Conservation (phyloP, 2,113 vertebrate genomes). For the Hipposideros armiger region DNA sequence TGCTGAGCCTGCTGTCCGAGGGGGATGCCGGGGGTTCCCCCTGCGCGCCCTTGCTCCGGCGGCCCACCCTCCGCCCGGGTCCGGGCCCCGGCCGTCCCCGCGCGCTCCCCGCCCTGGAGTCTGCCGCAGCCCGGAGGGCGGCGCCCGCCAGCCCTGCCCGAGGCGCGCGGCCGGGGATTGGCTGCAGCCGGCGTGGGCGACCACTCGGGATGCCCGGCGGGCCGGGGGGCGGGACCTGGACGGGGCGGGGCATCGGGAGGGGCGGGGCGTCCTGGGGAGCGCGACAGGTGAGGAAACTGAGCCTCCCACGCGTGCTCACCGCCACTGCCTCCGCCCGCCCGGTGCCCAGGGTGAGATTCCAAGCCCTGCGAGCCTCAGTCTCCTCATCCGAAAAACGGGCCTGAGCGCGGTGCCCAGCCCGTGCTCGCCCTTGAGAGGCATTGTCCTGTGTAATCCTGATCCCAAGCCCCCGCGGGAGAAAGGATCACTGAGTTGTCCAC, state of each 20-base stretch:
- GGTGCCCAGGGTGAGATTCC: background rate
- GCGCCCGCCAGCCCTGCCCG: background rate
- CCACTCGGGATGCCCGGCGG: rapidly evolving
- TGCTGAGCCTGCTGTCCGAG: background rate
- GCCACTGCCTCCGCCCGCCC: rapidly evolving
- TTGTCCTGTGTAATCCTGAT: background rate
- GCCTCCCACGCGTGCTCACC: rapidly evolving
- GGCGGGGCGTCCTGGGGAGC: background rate
- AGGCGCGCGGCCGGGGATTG: slow-evolving; percentile 19
- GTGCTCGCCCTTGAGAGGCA: background rate
- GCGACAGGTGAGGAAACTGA: slow-evolving; percentile 13
- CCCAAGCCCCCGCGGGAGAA: background rate
- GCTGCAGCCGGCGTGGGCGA: background rate
- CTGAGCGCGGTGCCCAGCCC: background rate
- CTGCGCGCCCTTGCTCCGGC: background rate
- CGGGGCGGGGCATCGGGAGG: background rate
- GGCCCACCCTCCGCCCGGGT: background rate
- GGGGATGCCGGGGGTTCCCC: background rate
- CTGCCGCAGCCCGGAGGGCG: background rate
- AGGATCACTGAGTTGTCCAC: background rate
- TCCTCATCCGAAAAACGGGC: background rate
- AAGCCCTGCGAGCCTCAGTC: background rate
- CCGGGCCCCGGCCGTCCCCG: background rate
- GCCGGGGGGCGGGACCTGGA: background rate
- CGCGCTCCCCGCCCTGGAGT: background rate